A percentile compares a stretch with the other conserved stretches of the same genome.
These are phyloP conservation scores for Piprites chloris DNA, from an alignment of 2,113 vertebrate species.

Conservation along the genomic window DNA sequence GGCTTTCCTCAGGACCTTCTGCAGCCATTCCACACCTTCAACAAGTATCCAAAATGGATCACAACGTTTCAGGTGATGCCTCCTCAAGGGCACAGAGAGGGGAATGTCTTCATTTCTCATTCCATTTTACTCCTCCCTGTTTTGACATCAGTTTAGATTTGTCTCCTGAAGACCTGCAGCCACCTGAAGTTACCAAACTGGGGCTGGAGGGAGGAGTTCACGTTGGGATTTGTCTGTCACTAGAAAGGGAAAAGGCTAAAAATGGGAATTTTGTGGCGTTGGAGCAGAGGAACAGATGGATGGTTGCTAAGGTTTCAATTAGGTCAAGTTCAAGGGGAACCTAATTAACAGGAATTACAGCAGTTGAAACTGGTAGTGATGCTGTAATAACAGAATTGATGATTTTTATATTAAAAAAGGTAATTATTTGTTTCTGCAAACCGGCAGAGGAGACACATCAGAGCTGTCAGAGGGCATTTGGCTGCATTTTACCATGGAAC, in stretches of 20 bases:
- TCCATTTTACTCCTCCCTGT: background rate
- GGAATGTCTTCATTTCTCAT: background rate
- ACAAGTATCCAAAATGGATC: background rate
- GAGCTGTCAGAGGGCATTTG: background rate
- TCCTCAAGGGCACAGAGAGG: background rate
- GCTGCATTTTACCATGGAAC: background rate
- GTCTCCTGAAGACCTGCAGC: background rate
- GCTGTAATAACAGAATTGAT: background rate
- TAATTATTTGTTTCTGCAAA: background rate
- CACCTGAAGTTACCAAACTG: background rate
- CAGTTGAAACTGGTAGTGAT: background rate
- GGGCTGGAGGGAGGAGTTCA: background rate
- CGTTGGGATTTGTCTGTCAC: accelerated
- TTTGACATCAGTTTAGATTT: background rate
- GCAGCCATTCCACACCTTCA: accelerated
- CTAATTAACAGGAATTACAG: conserved; percentile 21
- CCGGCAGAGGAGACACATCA: background rate
- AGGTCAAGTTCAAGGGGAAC: background rate
- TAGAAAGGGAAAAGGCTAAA: background rate
- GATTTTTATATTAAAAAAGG: background rate
- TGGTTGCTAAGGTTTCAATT: background rate
- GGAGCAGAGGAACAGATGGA: background rate
- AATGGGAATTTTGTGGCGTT: accelerated
- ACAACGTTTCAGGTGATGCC: background rate
- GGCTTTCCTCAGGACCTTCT: background rate